Conservation (phyloP, 2,888 invertebrate genomes). For the Melanargia galathea region DNA sequence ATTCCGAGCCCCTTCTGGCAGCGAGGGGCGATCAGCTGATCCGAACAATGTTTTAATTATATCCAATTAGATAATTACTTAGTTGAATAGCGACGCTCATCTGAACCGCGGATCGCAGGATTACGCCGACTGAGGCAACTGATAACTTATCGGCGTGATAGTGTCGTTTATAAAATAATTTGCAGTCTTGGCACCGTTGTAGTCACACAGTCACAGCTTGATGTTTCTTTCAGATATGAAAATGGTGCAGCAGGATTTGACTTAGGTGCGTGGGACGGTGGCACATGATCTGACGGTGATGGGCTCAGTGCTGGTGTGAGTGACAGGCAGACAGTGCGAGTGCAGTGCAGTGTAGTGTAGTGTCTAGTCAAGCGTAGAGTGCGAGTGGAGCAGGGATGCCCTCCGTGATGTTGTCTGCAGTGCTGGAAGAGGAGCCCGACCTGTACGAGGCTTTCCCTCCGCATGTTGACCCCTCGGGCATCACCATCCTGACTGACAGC, state of each 20-base stretch:
- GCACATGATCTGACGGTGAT: conserved; percentile 49
- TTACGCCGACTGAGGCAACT: conserved; percentile 51
- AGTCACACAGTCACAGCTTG: conserved; percentile 58
- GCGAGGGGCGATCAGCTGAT: conserved; percentile 76
- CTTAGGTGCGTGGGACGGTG: conserved; percentile 66
- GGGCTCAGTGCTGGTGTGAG: conserved; percentile 71
- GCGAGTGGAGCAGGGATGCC: conserved; percentile 74
- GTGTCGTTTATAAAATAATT: conserved; percentile 49
- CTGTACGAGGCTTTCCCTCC: conserved; percentile 90
- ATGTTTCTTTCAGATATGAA: conserved; percentile 74
- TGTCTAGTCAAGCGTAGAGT: conserved; percentile 63
- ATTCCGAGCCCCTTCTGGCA: conserved; percentile 78
- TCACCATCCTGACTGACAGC: conserved; percentile 86
- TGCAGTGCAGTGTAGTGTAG: conserved; percentile 74
- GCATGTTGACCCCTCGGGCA: conserved; percentile 90
- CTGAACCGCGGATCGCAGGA: conserved; percentile 53
- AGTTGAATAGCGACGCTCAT: conserved; percentile 57
- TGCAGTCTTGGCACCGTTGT: conserved; percentile 52
- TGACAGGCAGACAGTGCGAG: conserved; percentile 60
- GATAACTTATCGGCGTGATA: conserved; percentile 61
- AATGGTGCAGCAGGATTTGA: conserved; percentile 83
- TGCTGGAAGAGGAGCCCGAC: conserved; percentile 88
- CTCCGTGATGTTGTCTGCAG: conserved; percentile 87
- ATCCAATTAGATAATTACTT: conserved; percentile 68
- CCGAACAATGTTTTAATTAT: conserved; percentile 70